Evolutionary conservation across 2,888 invertebrate genomes (phyloP), one percentile per base, ranked within the genome.

Genomic region (Chrysotoxum bicinctum): DNA sequence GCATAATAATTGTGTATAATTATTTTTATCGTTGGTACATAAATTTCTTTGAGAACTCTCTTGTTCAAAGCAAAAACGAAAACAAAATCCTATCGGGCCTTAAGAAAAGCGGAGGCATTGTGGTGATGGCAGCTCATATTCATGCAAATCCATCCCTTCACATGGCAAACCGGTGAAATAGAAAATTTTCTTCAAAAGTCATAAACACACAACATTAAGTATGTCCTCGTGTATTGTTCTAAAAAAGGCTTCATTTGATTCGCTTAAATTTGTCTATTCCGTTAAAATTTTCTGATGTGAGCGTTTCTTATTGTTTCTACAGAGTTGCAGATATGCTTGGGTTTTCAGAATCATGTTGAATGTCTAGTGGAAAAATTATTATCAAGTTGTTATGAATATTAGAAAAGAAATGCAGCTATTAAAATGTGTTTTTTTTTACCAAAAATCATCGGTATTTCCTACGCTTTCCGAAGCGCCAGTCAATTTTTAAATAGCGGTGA

Each of bases 1-100:
- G 70, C 81, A 81, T 81, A 81, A 81, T 81, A 76, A 81, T 76
- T 76, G 81, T 76, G 81, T 76, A 66, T 66, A 81, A 81, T 80
- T 80, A 80, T 81, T 81, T 81, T 76, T 81, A 81, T 81, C 81
- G 75, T 70, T 81, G 81, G 64, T 76, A 66, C 75, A 81, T 76
- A 76, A 76, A 81, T 72, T 76, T 81, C 70, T 76, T 48, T 43
- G 43, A 66, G 32, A 70, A 26, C 21, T 48, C 12, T 12, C 48
- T 48, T 21, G 21, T 48, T 48, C 19, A 32, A 54, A 50, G 19
- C 23, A 50, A 60, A 81, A 76, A 81, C 70, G 64, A 60, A 81
- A 76, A 81, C 70, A 70, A 76, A 76, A 70, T 76, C 69, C 68
- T 79, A 50, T 12, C 40, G n/a, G 40, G 40, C 6, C n/a, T 40